phyloP scores from a whole-genome alignment of 2,797 vertebrate species.

The Pygocentrus nattereri region DNA sequence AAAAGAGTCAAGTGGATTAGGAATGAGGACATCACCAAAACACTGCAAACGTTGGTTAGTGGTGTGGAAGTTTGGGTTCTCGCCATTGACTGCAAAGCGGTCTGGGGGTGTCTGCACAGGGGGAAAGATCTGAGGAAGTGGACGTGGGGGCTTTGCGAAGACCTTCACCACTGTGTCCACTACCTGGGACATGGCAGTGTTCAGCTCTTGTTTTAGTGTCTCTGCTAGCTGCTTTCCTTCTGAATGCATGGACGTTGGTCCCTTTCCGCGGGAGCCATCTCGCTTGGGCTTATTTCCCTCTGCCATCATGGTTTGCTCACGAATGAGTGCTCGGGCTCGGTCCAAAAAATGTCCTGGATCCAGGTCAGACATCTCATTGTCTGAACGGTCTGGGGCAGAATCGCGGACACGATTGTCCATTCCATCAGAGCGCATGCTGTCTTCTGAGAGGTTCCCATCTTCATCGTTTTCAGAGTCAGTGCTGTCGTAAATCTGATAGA shows the following conservation, averaged over 20 bases:
- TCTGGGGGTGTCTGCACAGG: constrained; percentile 77
- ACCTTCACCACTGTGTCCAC: constrained; percentile 98
- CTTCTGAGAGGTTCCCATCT: constrained; percentile 96
- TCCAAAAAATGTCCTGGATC: constrained; percentile 96
- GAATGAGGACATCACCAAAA: constrained; percentile 95
- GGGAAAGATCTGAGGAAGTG: constrained; percentile 90
- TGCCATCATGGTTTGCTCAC: constrained; percentile 86
- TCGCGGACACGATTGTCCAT: constrained; percentile 82
- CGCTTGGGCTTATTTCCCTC: constrained; percentile 87
- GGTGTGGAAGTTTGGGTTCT: constrained; percentile 91
- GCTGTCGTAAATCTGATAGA: constrained; percentile 98
- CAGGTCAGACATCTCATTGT: constrained; percentile 89
- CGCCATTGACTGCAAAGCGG: constrained; percentile 79
- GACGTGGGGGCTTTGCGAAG: constrained; percentile 89
- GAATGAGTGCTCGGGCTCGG: constrained; percentile 90
- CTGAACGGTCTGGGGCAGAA: constrained; percentile 80
- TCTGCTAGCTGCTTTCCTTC: constrained; percentile 93
- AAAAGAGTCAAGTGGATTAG: constrained; percentile 92
- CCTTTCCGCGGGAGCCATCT: constrained; percentile 79
- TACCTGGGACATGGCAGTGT: constrained; percentile 96
- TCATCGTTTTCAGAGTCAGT: constrained; percentile 95
- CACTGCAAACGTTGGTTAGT: constrained; percentile 96
- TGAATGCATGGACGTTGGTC: constrained; percentile 79
- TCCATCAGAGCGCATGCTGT: constrained; percentile 94
- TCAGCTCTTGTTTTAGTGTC: constrained; percentile 97